Evolutionary conservation across 2,888 invertebrate species (phyloP), one percentile per base, ranked within the genome.

Genomic region (Caenorhabditis afra): DNA sequence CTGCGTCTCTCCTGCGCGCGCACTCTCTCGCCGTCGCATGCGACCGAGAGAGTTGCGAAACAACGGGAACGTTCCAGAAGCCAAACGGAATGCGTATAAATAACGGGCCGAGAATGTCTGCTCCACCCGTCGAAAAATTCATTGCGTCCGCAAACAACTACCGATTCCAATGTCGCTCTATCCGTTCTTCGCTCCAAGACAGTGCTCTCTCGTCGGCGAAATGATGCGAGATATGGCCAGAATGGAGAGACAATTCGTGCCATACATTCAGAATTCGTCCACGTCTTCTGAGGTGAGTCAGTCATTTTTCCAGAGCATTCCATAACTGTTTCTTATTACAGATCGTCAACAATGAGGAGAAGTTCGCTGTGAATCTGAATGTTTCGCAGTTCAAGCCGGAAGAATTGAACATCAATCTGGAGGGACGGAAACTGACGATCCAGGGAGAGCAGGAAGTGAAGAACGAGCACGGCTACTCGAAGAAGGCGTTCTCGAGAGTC

Each of bases 371-470:
- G 18, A 49, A 59, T n/a, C 59, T 68, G 18, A 29, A 59, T n/a
- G 68, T 68, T 10, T 68, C 68, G n/a, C 59, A 68, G 1, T 68
- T 68, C 44, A 59, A 61, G 35, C 68, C 68, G 16, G 68, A 68
- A 35, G 22, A 68, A 2, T 29, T 68, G 35, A 61, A 61, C 23
- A 55, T 70, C 44, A 52, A 70, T n/a, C 45, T 70, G 59, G 59
- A 68, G 11, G 68, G 68, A 50, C 22, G 61, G 29, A 52, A 50
- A 11, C 35, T 70, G 50, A 59, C 52, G 8, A 70, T 70, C 39
- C 35, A 70, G 47, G 70, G 70, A 53, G 53, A 61, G 3, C 45
- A 70, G n/a, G 70, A 61, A 14, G 18, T 35, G 12, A 53, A 62
- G 10, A 50, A 18, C 1, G 61, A 70, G 22, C 61, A 70, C 35